These are phyloP conservation scores for Corythoichthys haematopterus DNA, from an alignment of 2,113 vertebrate species.

Conservation along the genomic window DNA sequence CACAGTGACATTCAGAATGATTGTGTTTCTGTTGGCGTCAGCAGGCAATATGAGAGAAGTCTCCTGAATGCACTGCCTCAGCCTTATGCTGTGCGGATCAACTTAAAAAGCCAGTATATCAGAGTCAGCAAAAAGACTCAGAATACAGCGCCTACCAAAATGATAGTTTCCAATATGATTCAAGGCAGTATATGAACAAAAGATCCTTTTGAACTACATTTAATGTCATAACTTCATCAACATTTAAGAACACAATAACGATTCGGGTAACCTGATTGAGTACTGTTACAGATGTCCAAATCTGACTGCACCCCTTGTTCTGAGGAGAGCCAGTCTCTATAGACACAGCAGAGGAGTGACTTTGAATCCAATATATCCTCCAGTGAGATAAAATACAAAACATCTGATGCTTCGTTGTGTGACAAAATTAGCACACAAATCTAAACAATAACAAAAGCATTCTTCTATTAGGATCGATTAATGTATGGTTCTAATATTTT, in stretches of 20 bases:
- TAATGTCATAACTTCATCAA: background rate
- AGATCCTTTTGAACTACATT: background rate
- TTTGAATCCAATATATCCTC: background rate
- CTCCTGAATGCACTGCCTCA: slow-evolving; percentile 3
- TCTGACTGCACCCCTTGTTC: background rate
- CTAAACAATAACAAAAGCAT: background rate
- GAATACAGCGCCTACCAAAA: background rate
- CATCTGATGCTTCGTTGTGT: background rate
- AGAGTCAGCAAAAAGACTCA: background rate
- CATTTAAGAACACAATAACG: background rate
- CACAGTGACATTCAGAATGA: slow-evolving; percentile 6
- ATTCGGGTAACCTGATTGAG: background rate
- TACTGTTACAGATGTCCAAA: background rate
- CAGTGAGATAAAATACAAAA: background rate
- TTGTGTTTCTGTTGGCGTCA: slow-evolving; percentile 7
- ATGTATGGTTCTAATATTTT: background rate
- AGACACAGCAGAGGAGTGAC: background rate
- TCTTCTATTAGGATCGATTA: background rate
- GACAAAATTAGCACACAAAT: background rate
- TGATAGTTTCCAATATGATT: background rate
- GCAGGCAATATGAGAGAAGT: slow-evolving; percentile 7
- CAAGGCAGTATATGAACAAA: background rate
- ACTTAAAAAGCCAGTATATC: slow-evolving; percentile 1
- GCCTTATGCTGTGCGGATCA: background rate
- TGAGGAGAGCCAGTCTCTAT: background rate